Base-by-base conservation (phyloP, 2,113 vertebrate genomes). In the Pandion haliaetus region DNA sequence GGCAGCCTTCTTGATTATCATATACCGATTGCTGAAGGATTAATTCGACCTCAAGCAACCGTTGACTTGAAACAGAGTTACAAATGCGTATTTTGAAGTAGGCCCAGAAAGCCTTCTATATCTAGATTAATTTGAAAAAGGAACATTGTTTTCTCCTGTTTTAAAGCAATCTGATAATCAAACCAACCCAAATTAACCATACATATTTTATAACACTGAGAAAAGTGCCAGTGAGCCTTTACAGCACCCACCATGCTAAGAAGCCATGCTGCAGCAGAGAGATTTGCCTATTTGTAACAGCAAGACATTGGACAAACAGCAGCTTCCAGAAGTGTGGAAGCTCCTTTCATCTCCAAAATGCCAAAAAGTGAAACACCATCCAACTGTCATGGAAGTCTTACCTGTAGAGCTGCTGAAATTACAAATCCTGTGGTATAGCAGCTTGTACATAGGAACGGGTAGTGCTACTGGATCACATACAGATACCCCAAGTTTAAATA, bases 371-470 rank as follows among this genome's bases (percentile, higher is more conserved):
- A 59, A 65, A 77, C 8, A 38, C 17, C 21, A 65, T 42, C 8
- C 9, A 32, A 3, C 2, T 47, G 13, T 36, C 49, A 31, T 32
- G 40, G n/a, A 58, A 80, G 17, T 0, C 1, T 17, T 38, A 79
- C 28, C 32, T 61, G 12, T 3, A 71, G 26, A 74, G 29, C 36
- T 66, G 61, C 26, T 36, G 11, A 21, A n/a, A 8, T 45, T 67
- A 76, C 20, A 76, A 86, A 49, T 28, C 28, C 34, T 19, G 62
- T n/a, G 45, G 40, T 47, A 70, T 1, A 34, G 49, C 36, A 78
- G 44, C 32, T 38, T 44, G 71, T 28, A 42, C 14, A 47, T 4
- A 38, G 0, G 0, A 55, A 9, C 40, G 2, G 9, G 25, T 5
- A 57, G 15, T 6, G 47, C 29, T 86, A 29, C 47, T 24, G 19